phyloP scores from a whole-genome alignment of 23 tunicate genomes.

The Diplosoma virens region DNA sequence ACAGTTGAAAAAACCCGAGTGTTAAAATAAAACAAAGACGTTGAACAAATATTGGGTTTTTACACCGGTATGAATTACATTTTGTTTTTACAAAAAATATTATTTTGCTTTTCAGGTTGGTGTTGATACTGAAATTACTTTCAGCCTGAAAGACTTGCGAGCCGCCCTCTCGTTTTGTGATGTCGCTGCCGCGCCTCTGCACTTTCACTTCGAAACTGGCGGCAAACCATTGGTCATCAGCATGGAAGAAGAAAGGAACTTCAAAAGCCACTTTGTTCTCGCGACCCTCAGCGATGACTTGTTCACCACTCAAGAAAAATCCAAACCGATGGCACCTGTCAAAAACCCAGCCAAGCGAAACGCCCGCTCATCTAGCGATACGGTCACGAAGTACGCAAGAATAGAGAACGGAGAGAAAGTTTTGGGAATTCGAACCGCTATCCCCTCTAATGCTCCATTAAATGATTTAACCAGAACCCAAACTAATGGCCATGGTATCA shows the following conservation, averaged over 20 bases:
- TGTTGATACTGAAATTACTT: constrained; percentile 77
- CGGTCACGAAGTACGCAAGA: neutral
- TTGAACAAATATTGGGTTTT: no score
- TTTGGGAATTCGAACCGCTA: neutral
- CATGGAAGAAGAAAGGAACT: constrained; percentile 35
- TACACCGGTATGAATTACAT: no score
- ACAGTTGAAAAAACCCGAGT: no score
- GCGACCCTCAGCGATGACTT: constrained; percentile 61
- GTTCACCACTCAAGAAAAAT: constrained; percentile 7
- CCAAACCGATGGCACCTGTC: neutral
- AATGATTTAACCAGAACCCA: neutral
- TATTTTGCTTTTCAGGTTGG: constrained; percentile 54
- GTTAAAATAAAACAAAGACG: neutral
- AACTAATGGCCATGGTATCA: neutral
- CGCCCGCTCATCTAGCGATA: neutral
- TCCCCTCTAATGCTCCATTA: neutral
- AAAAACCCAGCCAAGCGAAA: neutral
- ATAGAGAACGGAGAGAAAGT: neutral
- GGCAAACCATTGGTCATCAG: constrained; percentile 75
- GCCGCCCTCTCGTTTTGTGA: constrained; percentile 76
- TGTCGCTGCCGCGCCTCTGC: constrained; percentile 17
- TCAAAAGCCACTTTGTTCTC: constrained; percentile 66
- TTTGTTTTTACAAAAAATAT: neutral
- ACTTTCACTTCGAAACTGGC: constrained; percentile 68
- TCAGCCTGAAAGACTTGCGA: constrained; percentile 70